These are phyloP conservation scores for Willowsia nigromaculata DNA, from an alignment of 2,888 invertebrate genomes.

Conservation along the genomic window DNA sequence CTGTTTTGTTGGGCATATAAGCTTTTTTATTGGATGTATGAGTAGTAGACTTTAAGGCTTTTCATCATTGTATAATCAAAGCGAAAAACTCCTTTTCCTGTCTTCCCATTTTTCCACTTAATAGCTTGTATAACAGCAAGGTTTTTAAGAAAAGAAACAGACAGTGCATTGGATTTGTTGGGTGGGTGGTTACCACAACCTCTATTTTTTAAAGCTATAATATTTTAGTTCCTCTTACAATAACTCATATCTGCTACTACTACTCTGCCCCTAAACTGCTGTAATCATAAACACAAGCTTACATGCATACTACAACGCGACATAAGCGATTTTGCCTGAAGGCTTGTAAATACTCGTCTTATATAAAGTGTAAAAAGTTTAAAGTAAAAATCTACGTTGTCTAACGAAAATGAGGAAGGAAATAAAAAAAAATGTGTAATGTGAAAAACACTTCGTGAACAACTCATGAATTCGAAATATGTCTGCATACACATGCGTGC, in stretches of 20 bases:
- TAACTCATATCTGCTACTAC: constrained; percentile 21
- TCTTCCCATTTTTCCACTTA: constrained; percentile 52
- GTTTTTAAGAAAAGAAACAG: neutral
- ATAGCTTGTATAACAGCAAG: constrained; percentile 40
- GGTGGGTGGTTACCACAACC: constrained; percentile 28
- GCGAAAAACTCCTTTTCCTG: constrained; percentile 48
- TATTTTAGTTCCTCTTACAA: constrained; percentile 38
- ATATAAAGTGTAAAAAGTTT: no score
- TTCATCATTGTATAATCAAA: constrained; percentile 2
- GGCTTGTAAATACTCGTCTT: constrained; percentile 23
- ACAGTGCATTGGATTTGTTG: neutral
- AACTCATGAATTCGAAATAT: constrained; percentile 32
- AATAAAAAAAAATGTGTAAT: constrained; percentile 30
- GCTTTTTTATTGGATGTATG: neutral
- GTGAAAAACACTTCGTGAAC: constrained; percentile 29
- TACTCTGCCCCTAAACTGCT: neutral
- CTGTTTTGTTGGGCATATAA: neutral
- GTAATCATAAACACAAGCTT: neutral
- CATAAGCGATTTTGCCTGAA: constrained; percentile 2
- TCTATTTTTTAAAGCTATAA: constrained; percentile 2
- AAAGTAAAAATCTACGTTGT: neutral
- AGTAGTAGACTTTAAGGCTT: neutral
- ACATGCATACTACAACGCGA: neutral
- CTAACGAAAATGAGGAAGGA: constrained; percentile 39
- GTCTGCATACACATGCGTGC: neutral